Conservation (phyloP, 2,888 invertebrate species). For the Caenorhabditis japonica region DNA sequence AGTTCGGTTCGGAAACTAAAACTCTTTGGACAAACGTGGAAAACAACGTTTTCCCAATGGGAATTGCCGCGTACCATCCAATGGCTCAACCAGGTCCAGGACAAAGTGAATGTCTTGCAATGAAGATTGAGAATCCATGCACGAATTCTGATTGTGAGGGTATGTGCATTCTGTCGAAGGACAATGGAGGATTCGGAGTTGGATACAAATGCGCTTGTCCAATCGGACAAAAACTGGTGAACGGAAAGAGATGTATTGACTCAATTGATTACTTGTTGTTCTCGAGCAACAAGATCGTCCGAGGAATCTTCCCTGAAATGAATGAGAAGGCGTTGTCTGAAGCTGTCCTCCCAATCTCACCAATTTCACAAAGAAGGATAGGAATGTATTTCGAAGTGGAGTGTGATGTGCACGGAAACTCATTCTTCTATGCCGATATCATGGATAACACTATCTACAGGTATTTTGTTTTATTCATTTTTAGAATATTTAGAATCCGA, state of each 20-base stretch:
- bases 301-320: conserved; percentile 88
- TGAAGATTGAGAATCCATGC: conserved; percentile 75
- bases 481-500: no score
- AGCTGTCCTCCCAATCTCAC: conserved; percentile 90
- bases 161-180: conserved; percentile 90
- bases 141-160: conserved; percentile 81
- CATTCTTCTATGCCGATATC: conserved; percentile 97
- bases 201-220: conserved; percentile 87
- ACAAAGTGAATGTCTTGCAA: conserved; percentile 69
- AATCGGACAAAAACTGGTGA: conserved; percentile 82
- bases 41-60: conserved; percentile 77
- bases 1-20: conserved; percentile 74
- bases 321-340: conserved; percentile 86
- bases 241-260: conserved; percentile 73
- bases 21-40: conserved; percentile 73
- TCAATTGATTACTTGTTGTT: conserved; percentile 76
- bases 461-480: no score
- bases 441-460: conserved; percentile 80
- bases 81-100: conserved; percentile 74
- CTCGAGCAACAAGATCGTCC: conserved; percentile 85
- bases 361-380: conserved; percentile 90
- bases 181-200: conserved; percentile 81
- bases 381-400: conserved; percentile 81
- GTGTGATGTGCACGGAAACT: conserved; percentile 81
- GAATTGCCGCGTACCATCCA: conserved; percentile 75